These are phyloP conservation scores for Drosophila ezoana DNA, from an alignment of 2,888 invertebrate species.

Conservation along the genomic window DNA sequence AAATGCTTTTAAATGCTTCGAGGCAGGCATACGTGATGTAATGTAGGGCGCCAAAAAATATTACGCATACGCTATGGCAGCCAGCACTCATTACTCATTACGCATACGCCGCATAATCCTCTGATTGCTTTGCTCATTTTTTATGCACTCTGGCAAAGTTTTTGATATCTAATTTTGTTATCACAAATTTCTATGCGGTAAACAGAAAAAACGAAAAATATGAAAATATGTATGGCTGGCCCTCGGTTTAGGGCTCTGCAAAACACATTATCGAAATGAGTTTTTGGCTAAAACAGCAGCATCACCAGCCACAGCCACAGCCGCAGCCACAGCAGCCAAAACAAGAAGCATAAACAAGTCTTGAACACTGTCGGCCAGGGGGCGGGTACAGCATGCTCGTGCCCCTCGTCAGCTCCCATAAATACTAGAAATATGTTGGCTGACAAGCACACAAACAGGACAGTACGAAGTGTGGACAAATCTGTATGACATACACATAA, in stretches of 20 bases:
- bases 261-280: constrained; percentile 66
- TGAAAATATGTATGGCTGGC: constrained; percentile 3
- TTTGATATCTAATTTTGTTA: constrained; percentile 59
- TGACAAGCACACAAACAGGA: constrained; percentile 38
- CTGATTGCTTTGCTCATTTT: constrained; percentile 56
- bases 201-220: constrained; percentile 12
- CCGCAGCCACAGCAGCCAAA: constrained; percentile 17
- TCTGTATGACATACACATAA: constrained; percentile 3
- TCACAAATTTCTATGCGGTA: constrained; percentile 43
- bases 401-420: constrained; percentile 37
- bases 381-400: constrained; percentile 1
- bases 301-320: constrained; percentile 4
- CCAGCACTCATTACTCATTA: constrained; percentile 50
- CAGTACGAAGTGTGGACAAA: constrained; percentile 1
- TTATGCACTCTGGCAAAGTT: constrained; percentile 56
- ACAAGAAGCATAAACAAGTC: constrained; percentile 55
- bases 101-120: constrained; percentile 54
- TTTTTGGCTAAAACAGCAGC: constrained; percentile 51
- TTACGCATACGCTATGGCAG: constrained; percentile 44
- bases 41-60: constrained; percentile 20
- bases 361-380: constrained; percentile 37
- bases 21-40: constrained; percentile 39
- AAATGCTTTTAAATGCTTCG: constrained; percentile 58
- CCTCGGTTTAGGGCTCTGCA: constrained; percentile 13
- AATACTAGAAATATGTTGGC: constrained; percentile 57